Base-by-base conservation (phyloP, 2,113 vertebrate genomes). In the Spermophilus dauricus region DNA sequence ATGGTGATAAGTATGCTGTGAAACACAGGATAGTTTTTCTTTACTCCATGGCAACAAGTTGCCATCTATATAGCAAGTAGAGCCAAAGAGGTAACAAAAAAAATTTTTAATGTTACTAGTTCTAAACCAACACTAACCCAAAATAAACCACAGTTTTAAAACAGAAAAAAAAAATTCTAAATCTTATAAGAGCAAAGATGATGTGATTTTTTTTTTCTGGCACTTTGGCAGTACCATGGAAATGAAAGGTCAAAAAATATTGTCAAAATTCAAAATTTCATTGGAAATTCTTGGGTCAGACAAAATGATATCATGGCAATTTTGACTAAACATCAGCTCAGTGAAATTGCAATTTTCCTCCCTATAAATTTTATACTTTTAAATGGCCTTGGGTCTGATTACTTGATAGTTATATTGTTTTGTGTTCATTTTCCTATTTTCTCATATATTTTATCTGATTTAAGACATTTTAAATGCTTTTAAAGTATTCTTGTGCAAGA, bases 11-110 rank as follows among this genome's bases (percentile, higher is more conserved):
- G 8, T 63, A 63, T 63, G 61, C 61, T 22, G 56, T 58, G 56
- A 58, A 24, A 58, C 8, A 8, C 20, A 58, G 6, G 56, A 34
- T 69, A 69, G 0, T 96, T 73, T 96, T 82, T 82, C 8, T 76
- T 75, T 89, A 56, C 18, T 78, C n/a, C 58, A 4, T 24, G 80
- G 53, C n/a, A 97, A 80, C 26, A 97, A 81, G 26, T 82, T 95
- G 37, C 30, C 90, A 0, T 93, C 75, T 97, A 32, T 34, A 65
- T 42, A 80, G n/a, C 70, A 91, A 73, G 34, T 51, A 80, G 34
- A 83, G 51, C 22, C 92, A 20, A 93, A n/a, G 26, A 51, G 3
- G 1, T 61, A 88, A 76, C 61, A 12, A 14, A 91, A 63, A 16
- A n/a, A 70, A 34, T 34, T 6, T 6, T 2, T 51, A 83, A 58